Conservation (phyloP, 1,140 invertebrate species). For the Vanessa atalanta region DNA sequence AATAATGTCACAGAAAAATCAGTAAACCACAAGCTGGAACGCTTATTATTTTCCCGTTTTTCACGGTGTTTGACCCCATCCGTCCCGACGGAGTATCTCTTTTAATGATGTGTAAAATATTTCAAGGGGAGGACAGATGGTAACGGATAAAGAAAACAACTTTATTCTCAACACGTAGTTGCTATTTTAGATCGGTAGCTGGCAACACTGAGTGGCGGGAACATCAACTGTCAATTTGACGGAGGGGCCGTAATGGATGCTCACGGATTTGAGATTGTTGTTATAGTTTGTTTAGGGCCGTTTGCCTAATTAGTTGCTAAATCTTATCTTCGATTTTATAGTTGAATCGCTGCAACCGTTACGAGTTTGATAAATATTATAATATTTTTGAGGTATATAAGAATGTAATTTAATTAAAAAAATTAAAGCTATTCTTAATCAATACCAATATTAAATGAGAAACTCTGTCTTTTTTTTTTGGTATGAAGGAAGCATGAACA, state of each 20-base stretch:
- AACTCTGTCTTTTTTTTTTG: too few relatives aligned
- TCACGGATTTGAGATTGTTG: constrained; percentile 64
- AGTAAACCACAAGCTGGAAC: constrained; percentile 47
- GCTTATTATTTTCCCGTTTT: constrained; percentile 72
- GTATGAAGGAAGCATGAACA: too few relatives aligned
- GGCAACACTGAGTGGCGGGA: constrained; percentile 41
- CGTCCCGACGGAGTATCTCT: constrained; percentile 50
- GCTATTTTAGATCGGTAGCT: constrained; percentile 45
- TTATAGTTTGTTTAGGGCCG: constrained; percentile 52
- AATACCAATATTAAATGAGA: too few relatives aligned
- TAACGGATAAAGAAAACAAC: constrained; percentile 40
- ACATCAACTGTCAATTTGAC: constrained; percentile 72
- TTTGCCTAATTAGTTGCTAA: constrained; percentile 47
- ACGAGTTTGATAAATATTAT: too few relatives aligned
- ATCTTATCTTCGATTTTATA: background rate
- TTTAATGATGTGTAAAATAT: constrained; percentile 74
- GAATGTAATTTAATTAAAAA: too few relatives aligned
- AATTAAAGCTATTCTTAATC: too few relatives aligned
- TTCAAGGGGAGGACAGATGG: constrained; percentile 62
- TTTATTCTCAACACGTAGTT: constrained; percentile 35
- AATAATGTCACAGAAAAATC: constrained; percentile 21
- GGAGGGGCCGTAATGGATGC: constrained; percentile 59
- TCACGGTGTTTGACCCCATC: constrained; percentile 61
- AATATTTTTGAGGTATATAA: too few relatives aligned
- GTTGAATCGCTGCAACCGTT: background rate